Conservation (phyloP, 2,888 invertebrate genomes). For the Abrostola triplasia region DNA sequence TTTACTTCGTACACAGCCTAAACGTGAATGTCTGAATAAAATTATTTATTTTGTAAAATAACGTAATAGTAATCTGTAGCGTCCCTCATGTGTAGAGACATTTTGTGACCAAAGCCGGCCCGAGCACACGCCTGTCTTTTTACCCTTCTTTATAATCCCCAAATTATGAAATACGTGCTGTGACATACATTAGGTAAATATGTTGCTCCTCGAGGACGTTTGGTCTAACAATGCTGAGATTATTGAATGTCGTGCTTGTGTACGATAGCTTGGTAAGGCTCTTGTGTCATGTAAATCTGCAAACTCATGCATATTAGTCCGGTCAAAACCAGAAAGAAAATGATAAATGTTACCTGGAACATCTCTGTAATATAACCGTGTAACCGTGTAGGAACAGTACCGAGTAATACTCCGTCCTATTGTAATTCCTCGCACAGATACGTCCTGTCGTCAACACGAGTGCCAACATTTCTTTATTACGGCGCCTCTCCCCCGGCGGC, state of each 20-base stretch:
- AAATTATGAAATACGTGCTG: conserved; percentile 24
- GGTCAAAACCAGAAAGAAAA: too few relatives aligned
- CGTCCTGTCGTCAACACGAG: background rate
- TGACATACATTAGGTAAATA: conserved; percentile 4
- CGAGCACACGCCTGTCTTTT: conserved; percentile 11
- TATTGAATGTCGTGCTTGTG: too few relatives aligned
- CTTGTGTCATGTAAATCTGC: too few relatives aligned
- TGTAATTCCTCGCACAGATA: background rate
- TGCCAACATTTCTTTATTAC: conserved; percentile 1
- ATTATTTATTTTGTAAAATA: conserved; percentile 5
- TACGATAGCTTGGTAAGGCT: too few relatives aligned
- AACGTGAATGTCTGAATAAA: conserved; percentile 3
- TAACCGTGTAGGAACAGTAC: background rate
- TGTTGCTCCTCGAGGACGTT: conserved; percentile 3
- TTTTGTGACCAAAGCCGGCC: background rate
- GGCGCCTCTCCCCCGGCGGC: background rate
- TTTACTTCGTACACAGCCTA: conserved; percentile 3
- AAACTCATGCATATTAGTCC: too few relatives aligned
- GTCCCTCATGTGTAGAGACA: conserved; percentile 8
- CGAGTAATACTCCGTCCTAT: background rate
- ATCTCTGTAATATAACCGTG: too few relatives aligned
- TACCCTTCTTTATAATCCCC: conserved; percentile 18
- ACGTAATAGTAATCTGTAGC: conserved; percentile 20
- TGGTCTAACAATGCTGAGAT: too few relatives aligned
- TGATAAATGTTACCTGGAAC: background rate